phyloP scores from a whole-genome alignment of 2,113 vertebrate species.

The Callipepla squamata region DNA sequence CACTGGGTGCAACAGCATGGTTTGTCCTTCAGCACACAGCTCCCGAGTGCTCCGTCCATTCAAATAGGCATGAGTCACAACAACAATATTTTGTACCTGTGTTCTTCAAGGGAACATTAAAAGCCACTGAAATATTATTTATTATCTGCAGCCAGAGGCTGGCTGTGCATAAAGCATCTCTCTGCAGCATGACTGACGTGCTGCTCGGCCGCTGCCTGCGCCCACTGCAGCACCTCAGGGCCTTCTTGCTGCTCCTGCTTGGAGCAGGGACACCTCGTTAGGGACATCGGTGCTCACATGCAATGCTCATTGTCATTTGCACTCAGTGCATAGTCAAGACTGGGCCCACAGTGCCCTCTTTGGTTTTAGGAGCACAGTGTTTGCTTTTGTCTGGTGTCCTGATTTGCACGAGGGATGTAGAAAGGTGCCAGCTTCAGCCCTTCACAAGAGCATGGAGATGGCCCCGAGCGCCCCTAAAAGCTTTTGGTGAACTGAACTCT shows the following conservation, averaged over 20 bases:
- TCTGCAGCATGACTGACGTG: neutral
- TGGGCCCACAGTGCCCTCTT: rapidly evolving
- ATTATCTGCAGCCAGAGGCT: neutral
- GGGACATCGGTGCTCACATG: too few relatives aligned
- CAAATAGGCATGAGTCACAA: neutral
- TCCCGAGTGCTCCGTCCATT: neutral
- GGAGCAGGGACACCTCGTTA: neutral
- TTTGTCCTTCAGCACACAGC: neutral
- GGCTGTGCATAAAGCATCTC: neutral
- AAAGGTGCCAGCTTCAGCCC: neutral
- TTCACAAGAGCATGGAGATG: neutral
- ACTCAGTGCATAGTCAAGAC: neutral
- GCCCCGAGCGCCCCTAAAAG: neutral
- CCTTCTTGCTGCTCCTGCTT: neutral
- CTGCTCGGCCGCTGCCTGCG: neutral
- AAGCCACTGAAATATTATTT: constrained; percentile 10
- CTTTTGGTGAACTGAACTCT: neutral
- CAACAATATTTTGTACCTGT: neutral
- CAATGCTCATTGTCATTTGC: rapidly evolving
- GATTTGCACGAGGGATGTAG: neutral
- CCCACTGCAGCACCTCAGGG: neutral
- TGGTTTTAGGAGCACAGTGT: neutral
- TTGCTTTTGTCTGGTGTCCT: neutral
- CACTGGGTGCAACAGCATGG: rapidly evolving
- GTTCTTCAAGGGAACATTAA: neutral